Evolutionary conservation across 1,140 invertebrate species (phyloP).

Genomic region (Lepidurus arcticus): DNA sequence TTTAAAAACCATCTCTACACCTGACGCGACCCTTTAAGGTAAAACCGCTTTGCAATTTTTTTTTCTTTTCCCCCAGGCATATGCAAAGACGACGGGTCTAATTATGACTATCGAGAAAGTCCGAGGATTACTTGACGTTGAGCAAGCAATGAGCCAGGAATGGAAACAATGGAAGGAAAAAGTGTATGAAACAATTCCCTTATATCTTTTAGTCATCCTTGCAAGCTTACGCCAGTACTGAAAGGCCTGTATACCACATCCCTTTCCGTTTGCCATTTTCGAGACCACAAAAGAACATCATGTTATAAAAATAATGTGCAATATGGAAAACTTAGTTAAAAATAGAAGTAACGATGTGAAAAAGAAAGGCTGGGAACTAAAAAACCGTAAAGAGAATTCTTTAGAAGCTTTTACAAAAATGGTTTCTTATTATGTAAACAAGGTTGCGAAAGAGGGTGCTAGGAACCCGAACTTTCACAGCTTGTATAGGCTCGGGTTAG

Average conservation of each 20-base stretch:
- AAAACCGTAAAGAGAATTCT: neutral
- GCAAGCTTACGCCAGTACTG: neutral
- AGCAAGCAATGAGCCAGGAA: neutral
- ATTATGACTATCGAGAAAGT: neutral
- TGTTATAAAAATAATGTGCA: neutral
- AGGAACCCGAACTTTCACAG: neutral
- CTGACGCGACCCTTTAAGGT: neutral
- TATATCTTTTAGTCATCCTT: neutral
- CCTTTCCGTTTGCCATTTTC: neutral
- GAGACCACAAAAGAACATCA: neutral
- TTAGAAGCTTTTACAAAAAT: neutral
- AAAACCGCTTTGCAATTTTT: neutral
- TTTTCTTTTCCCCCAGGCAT: neutral
- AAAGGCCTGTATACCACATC: neutral
- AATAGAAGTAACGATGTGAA: neutral
- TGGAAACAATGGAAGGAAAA: no score
- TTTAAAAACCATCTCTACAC: neutral
- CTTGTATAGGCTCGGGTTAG: neutral
- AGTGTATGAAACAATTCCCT: no score
- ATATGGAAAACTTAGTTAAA: neutral
- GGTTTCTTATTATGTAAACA: constrained; percentile 7
- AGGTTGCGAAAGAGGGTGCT: neutral
- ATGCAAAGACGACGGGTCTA: neutral
- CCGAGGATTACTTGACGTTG: neutral
- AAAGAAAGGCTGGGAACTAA: neutral